Conservation (phyloP, 1,140 invertebrate species). For the Hirudo medicinalis region DNA sequence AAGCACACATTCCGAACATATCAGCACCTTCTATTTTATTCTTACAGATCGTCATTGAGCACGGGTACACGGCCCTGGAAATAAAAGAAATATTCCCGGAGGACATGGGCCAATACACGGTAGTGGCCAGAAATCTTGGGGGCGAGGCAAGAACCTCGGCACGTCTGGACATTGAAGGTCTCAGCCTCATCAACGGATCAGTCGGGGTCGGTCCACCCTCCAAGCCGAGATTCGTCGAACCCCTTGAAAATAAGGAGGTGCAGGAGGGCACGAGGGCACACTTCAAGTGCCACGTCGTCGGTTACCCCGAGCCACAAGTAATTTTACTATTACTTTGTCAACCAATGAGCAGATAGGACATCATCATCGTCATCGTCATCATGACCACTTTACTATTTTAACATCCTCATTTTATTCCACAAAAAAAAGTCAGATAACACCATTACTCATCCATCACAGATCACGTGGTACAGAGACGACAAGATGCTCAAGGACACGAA, state of each 20-base stretch:
- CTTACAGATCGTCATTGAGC: conserved; percentile 34
- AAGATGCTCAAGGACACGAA: conserved; percentile 38
- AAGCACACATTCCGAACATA: too few species aligned
- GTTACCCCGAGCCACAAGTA: conserved; percentile 42
- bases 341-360: not conserved
- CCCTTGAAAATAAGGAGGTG: conserved; percentile 54
- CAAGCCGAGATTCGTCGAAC: conserved; percentile 57
- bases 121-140: conserved; percentile 83
- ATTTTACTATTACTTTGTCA: not conserved
- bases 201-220: conserved; percentile 45
- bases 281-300: conserved; percentile 43
- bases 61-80: conserved; percentile 51
- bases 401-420: not conserved
- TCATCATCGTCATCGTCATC: not conserved
- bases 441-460: conserved; percentile 24
- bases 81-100: conserved; percentile 91
- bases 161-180: conserved; percentile 33
- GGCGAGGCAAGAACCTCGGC: conserved; percentile 48
- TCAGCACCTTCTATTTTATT: not conserved
- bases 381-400: not conserved
- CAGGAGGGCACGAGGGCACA: conserved; percentile 40
- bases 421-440: not conserved
- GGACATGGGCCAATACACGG: conserved; percentile 89
- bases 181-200: conserved; percentile 24
- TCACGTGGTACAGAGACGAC: conserved; percentile 39